phyloP scores from a whole-genome alignment of 2,113 vertebrate genomes.

The Rattus rattus region DNA sequence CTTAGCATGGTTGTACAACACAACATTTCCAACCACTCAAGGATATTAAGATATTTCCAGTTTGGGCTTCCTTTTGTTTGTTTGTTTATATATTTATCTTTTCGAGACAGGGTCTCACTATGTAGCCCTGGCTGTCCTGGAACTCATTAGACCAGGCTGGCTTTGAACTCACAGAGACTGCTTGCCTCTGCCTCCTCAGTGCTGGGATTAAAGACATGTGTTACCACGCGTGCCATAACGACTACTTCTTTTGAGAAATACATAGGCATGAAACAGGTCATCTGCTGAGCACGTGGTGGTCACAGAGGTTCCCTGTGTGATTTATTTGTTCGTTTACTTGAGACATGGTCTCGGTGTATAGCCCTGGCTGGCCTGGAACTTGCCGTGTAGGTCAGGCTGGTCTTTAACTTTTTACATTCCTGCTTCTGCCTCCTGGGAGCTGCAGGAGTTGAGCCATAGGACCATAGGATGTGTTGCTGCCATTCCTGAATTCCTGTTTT shows the following conservation, averaged over 20 bases:
- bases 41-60: background rate
- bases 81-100: background rate
- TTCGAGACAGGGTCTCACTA: background rate
- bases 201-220: background rate
- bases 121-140: background rate
- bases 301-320: background rate
- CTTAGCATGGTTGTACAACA: background rate
- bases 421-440: background rate
- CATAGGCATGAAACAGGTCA: background rate
- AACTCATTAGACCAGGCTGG: background rate
- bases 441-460: background rate
- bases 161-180: background rate
- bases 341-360: background rate
- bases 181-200: background rate
- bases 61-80: background rate
- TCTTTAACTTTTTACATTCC: background rate
- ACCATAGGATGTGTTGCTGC: background rate
- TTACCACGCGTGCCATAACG: background rate
- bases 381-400: background rate
- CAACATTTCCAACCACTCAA: background rate
- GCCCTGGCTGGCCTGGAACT: background rate
- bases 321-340: background rate
- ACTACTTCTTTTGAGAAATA: background rate
- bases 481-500: background rate
- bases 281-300: background rate